Evolutionary conservation across 2,888 invertebrate species (phyloP), one percentile per base, ranked within the genome.

Genomic region (Subacronicta megacephala): DNA sequence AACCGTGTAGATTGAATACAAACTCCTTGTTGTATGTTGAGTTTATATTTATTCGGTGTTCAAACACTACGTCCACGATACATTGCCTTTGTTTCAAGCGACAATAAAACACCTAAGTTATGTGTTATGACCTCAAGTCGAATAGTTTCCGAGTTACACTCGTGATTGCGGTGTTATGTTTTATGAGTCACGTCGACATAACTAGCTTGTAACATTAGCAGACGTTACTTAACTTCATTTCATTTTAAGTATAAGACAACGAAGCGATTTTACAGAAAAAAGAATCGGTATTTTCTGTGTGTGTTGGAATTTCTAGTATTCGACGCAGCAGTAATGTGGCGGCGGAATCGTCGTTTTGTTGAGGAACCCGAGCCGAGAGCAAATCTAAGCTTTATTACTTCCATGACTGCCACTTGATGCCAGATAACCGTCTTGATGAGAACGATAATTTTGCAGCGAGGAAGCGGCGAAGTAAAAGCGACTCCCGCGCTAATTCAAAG

Each of bases 101-200:
- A 64, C 78, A 78, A 78, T 87, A 83, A 87, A 84, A 83, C 75
- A 77, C 60, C 61, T 74, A 80, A 83, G 84, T 84, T 85, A 83
- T 83, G 80, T 81, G 77, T 80, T 82, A 80, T 81, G 80, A 83
- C 84, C 81, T 79, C 66, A 82, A 78, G 75, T 81, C 77, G 77
- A 84, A 83, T 82, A 81, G 81, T 84, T 87, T 81, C 81, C 72
- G 67, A 84, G 81, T 79, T 75, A 77, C 68, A 70, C 72, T 80
- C 68, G 76, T 76, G 74, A 79, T 81, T 75, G 76, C 56, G 69
- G 71, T 74, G 61, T 78, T 73, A 66, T 73, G 60, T 75, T 82
- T 80, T 84, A 83, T 85, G 85, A 87, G 72, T 84, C 83, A 87
- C 72, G 72, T 77, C 68, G 58, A 56, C 59, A 59, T 75, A 68